A percentile compares a stretch with the other conserved stretches of the same genome.
phyloP scores from a whole-genome alignment of 2,113 vertebrate species.

The Oreochromis aureus region DNA sequence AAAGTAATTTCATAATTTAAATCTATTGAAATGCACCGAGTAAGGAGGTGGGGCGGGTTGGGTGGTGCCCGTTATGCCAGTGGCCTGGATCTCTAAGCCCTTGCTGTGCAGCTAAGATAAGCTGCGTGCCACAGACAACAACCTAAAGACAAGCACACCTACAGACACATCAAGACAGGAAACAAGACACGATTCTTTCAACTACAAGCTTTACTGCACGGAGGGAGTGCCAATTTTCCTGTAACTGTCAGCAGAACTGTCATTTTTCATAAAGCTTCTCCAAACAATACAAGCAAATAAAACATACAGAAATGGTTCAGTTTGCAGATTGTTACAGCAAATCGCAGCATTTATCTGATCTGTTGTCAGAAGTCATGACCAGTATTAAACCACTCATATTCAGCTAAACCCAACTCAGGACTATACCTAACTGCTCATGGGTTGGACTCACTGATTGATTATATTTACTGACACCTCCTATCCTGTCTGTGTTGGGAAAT shows the following conservation, averaged over 20 bases:
- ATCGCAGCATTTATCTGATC: not conserved
- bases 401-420: not conserved
- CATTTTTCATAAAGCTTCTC: not conserved
- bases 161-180: slow-evolving; percentile 1
- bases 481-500: slow-evolving; percentile 9
- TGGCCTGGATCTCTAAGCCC: not conserved
- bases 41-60: not conserved
- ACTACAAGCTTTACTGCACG: not conserved
- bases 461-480: slow-evolving; percentile 37
- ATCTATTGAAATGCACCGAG: not conserved
- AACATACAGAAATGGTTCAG: not conserved
- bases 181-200: not conserved
- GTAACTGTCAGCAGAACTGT: slow-evolving; percentile 16
- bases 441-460: slow-evolving; percentile 7
- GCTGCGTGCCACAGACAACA: not conserved
- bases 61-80: not conserved
- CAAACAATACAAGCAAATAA: not conserved
- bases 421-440: not conserved
- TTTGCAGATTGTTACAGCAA: not conserved
- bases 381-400: not conserved
- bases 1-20: not conserved
- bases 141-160: not conserved
- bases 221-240: not conserved
- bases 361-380: slow-evolving; percentile 15
- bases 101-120: slow-evolving; percentile 37